phyloP scores from a whole-genome alignment of 2,797 vertebrate genomes.

The Pterois miles region DNA sequence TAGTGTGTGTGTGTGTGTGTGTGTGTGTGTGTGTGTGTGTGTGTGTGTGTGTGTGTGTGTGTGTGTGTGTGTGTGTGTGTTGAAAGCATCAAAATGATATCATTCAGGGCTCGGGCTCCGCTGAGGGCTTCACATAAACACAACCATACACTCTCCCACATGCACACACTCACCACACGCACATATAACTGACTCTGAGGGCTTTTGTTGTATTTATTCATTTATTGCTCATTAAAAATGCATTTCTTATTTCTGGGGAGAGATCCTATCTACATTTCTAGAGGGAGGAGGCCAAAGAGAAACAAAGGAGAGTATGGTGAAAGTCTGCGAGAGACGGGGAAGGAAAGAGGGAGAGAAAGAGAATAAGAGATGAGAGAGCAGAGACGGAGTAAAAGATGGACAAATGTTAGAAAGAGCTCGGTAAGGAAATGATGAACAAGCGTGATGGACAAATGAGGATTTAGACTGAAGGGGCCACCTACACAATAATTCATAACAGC shows the following conservation, averaged over 20 bases:
- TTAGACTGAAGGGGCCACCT: neutral
- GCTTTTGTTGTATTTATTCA: slow-evolving; percentile 60
- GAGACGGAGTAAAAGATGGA: neutral
- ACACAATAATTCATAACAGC: neutral
- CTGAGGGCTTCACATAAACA: slow-evolving; percentile 21
- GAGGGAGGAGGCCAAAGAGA: slow-evolving; percentile 7
- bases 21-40: neutral
- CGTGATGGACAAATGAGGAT: slow-evolving; percentile 6
- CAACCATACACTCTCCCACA: slow-evolving; percentile 4
- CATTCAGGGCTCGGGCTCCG: neutral
- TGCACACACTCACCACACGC: neutral
- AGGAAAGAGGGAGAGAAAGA: neutral
- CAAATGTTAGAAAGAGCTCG: neutral
- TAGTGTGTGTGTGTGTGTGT: neutral
- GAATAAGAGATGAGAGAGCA: slow-evolving; percentile 3
- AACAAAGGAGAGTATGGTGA: slow-evolving; percentile 17
- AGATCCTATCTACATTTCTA: slow-evolving; percentile 56
- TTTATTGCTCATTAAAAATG: slow-evolving; percentile 69
- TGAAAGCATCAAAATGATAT: slow-evolving; percentile 14
- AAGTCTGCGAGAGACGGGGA: slow-evolving; percentile 4
- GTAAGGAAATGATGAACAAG: slow-evolving; percentile 3
- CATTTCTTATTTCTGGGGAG: slow-evolving; percentile 40
- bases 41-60: neutral
- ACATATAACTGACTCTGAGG: slow-evolving; percentile 11
- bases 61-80: neutral